A percentile compares a stretch with the other conserved stretches of the same genome.
phyloP scores from a whole-genome alignment of 1,140 invertebrate genomes.

The Caerostris extrusa region DNA sequence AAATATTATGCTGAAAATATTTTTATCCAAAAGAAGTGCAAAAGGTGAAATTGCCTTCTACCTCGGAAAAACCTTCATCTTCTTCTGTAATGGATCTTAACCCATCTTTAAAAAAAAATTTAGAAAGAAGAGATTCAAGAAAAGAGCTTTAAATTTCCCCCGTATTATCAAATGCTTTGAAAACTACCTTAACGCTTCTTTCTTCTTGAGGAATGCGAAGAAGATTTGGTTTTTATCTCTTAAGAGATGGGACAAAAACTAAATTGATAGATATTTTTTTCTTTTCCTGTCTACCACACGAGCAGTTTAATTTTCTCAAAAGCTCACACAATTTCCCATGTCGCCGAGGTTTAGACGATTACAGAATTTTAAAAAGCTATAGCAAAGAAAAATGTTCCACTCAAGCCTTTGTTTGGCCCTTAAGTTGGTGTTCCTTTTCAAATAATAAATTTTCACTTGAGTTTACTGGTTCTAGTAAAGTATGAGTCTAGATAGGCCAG shows the following conservation, averaged over 20 bases:
- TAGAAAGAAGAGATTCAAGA: not conserved
- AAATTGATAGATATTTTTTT: slow-evolving; percentile 33
- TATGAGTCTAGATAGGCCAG: no score
- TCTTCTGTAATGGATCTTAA: not conserved
- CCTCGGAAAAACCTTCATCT: not conserved
- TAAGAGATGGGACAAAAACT: not conserved
- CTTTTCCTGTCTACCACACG: no score
- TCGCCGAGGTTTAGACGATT: not conserved
- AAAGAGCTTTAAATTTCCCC: not conserved
- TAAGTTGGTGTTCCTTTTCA: not conserved
- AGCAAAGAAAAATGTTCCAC: not conserved
- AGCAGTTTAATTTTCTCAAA: slow-evolving; percentile 10
- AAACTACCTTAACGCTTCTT: not conserved
- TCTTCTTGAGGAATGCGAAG: not conserved
- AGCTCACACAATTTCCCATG: not conserved
- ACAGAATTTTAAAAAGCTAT: not conserved
- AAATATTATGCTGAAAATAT: not conserved
- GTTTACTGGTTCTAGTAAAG: no score
- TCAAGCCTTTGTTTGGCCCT: not conserved
- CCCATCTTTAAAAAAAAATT: not conserved
- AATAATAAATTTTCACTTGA: not conserved
- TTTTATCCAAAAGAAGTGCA: not conserved
- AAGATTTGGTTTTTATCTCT: slow-evolving; percentile 42
- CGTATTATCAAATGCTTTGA: not conserved
- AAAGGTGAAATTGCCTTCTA: not conserved